These are phyloP conservation scores for Drosophila mettleri DNA, from an alignment of 2,888 invertebrate genomes.

Conservation along the genomic window DNA sequence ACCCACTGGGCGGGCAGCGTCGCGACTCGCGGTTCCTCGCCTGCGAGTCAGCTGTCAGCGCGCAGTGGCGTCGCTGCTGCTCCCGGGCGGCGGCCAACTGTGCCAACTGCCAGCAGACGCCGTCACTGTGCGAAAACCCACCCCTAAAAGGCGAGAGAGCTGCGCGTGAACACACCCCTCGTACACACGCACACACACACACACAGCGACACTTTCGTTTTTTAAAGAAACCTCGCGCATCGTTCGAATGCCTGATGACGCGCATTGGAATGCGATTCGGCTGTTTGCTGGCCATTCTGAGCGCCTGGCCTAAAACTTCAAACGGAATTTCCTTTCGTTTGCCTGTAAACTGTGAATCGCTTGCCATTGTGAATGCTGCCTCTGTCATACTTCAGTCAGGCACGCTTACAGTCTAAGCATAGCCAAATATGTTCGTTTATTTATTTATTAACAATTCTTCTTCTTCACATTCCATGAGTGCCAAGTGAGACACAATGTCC, in stretches of 20 bases:
- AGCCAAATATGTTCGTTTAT: no score
- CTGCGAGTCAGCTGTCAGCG: slow-evolving; percentile 46
- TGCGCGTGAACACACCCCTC: slow-evolving; percentile 73
- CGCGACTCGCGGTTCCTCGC: slow-evolving; percentile 39
- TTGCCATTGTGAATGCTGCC: slow-evolving; percentile 20
- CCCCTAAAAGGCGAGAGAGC: slow-evolving; percentile 55
- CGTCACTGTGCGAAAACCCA: slow-evolving; percentile 62
- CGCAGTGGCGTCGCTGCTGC: slow-evolving; percentile 58
- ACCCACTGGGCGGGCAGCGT: slow-evolving; percentile 69
- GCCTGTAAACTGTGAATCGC: slow-evolving; percentile 45
- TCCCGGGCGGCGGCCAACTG: not conserved
- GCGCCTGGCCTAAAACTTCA: slow-evolving; percentile 81
- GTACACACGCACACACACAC: slow-evolving; percentile 19
- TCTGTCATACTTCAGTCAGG: not conserved
- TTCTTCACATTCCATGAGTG: no score
- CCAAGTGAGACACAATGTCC: no score
- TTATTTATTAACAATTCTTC: no score
- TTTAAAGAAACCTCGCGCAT: slow-evolving; percentile 29
- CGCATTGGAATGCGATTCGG: slow-evolving; percentile 61
- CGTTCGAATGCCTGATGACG: slow-evolving; percentile 44
- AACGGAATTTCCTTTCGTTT: slow-evolving; percentile 84
- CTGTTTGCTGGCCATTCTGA: slow-evolving; percentile 46
- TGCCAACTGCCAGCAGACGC: not conserved
- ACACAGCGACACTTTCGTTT: slow-evolving; percentile 56
- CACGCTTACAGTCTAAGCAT: no score